Evolutionary conservation across 1,140 invertebrate species (phyloP), one percentile per base, ranked within the genome.

Genomic region (Zaprionus tsacasi): DNA sequence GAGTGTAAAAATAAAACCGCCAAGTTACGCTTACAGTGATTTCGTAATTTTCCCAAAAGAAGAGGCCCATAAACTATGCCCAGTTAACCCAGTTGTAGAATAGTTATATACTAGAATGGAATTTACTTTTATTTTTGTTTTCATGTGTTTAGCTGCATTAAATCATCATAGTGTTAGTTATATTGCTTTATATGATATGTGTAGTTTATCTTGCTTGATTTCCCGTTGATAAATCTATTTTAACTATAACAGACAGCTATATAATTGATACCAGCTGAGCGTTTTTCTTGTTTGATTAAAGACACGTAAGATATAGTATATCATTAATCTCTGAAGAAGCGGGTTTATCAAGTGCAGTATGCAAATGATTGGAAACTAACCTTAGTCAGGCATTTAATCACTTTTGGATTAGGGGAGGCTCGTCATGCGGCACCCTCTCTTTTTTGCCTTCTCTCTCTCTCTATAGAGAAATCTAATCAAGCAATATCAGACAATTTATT

Each of bases 391-490:
- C 21, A 21, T 21, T 21, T 21, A 21, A 21, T 21, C 21, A 11
- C 15, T 10, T 15, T 48, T 21, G 43, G 15, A 7, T 30, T 21
- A 17, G 4, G 17, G 5, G 17, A 50, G 45, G 45, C 45, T 50
- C 17, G 45, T 21, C 45, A 25, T 15, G 45, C 3, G 15, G 15
- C 13, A 3, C 6, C 43, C 43, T 17, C 17, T 45, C n/a, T 45
- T n/a, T n/a, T n/a, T n/a, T 21, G 15, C 17, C 3, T 0, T 17
- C 10, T 10, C 33, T 4, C 6, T 35, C 33, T 35, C 33, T 35
- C 30, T n/a, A 8, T 12, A 11, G 30, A 6, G 13, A 65, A 65
- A 55, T 48, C 64, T 35, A 67, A 67, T 67, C 64, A 67, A 67
- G 54, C 64, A 57, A 57, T 48, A 30, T 30, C 27, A 48, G 54